Conservation (phyloP, 2,888 invertebrate species). For the Agrypnus murinus region DNA sequence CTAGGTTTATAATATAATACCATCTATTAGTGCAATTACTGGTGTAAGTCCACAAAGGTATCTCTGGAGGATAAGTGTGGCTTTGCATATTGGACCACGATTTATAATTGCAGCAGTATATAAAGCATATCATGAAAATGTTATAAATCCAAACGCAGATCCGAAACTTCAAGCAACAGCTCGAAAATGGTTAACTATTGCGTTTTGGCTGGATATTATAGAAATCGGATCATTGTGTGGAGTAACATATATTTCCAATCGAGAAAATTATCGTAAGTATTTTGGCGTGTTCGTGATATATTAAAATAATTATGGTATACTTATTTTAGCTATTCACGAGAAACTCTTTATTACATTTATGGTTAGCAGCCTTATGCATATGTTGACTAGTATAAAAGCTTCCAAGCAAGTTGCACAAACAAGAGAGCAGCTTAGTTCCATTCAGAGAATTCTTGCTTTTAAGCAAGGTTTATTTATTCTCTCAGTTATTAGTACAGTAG, state of each 20-base stretch:
- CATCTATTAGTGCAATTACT: constrained; percentile 96
- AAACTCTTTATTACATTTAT: constrained; percentile 94
- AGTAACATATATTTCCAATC: constrained; percentile 94
- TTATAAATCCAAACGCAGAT: constrained; percentile 76
- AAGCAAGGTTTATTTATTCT: constrained; percentile 86
- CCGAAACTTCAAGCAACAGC: constrained; percentile 74
- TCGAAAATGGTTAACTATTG: constrained; percentile 79
- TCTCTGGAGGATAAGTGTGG: constrained; percentile 93
- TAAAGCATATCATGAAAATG: constrained; percentile 85
- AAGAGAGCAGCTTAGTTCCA: constrained; percentile 58
- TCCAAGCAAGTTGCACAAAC: constrained; percentile 66
- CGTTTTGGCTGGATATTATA: constrained; percentile 88
- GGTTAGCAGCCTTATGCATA: constrained; percentile 87
- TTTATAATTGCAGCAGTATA: constrained; percentile 91
- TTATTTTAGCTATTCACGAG: constrained; percentile 90
- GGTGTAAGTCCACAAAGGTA: constrained; percentile 95
- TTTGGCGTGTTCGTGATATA: too few species aligned
- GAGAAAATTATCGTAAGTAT: constrained; percentile 97
- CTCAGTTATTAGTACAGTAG: constrained; percentile 86
- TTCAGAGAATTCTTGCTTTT: constrained; percentile 64
- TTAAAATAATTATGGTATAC: constrained; percentile 62
- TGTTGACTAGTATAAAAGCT: constrained; percentile 83
- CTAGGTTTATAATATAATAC: constrained; percentile 95
- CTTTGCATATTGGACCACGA: constrained; percentile 93
- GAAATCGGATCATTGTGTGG: constrained; percentile 92